Conservation (phyloP, 2,113 vertebrate genomes). For the Circaetus cinerascens region DNA sequence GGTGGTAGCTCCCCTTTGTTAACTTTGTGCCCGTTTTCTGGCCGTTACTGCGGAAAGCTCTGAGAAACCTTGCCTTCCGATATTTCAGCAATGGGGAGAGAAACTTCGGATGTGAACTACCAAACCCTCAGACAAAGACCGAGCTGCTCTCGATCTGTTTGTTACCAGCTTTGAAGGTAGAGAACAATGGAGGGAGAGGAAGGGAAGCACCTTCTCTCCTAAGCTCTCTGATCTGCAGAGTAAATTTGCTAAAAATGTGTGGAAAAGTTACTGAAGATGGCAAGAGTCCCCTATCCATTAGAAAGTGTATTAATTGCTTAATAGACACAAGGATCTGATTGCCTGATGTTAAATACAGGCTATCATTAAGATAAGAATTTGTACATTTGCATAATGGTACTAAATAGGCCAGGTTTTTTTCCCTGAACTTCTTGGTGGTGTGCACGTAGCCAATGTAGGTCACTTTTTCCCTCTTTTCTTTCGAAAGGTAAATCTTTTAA, state of each 20-base stretch:
- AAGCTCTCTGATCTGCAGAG: not conserved
- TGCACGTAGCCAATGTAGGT: rapidly evolving
- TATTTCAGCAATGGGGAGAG: not conserved
- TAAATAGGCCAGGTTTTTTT: not conserved
- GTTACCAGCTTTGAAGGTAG: constrained; percentile 71
- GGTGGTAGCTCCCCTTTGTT: constrained; percentile 14
- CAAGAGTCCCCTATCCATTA: not conserved
- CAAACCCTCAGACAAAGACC: constrained; percentile 78
- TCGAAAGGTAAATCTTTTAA: not conserved
- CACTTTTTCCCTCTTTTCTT: not conserved
- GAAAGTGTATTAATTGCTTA: not conserved
- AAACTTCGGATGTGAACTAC: constrained; percentile 30
- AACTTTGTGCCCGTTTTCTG: constrained; percentile 29
- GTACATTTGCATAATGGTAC: not conserved
- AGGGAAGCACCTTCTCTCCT: not conserved
- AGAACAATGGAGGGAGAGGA: constrained; percentile 75
- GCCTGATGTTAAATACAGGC: not conserved
- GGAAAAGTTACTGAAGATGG: constrained; percentile 35
- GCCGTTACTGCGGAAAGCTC: not conserved
- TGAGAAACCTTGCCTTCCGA: not conserved
- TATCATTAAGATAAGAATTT: constrained; percentile 2
- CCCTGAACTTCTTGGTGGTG: not conserved
- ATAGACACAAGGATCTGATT: not conserved
- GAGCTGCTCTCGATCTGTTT: constrained; percentile 79
- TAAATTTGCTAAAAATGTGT: not conserved